phyloP scores from a whole-genome alignment of 2,888 invertebrate species.

The Acanthococcus lagerstroemiae region DNA sequence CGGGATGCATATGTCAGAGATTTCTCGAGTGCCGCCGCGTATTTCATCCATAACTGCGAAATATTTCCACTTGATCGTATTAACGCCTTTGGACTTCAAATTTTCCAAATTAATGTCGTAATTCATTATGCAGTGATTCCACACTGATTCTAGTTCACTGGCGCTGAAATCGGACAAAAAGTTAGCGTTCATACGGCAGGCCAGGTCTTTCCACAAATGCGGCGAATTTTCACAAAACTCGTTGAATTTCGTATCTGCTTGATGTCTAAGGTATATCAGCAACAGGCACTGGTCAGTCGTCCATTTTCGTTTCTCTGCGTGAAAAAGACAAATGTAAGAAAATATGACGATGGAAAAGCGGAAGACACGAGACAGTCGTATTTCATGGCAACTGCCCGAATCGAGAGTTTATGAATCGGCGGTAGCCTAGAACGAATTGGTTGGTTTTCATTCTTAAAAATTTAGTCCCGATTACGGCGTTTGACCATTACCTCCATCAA shows the following conservation, averaged over 20 bases:
- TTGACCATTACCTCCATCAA: neutral
- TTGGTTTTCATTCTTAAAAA: no score
- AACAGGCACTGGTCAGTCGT: constrained; percentile 32
- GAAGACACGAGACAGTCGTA: no score
- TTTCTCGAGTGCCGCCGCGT: constrained; percentile 32
- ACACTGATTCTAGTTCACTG: constrained; percentile 31
- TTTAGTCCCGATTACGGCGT: neutral
- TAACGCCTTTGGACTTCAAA: constrained; percentile 31
- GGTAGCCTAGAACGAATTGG: no score
- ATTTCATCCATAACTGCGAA: constrained; percentile 34
- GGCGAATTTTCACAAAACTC: constrained; percentile 10
- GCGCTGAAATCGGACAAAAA: constrained; percentile 32
- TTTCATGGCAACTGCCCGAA: no score
- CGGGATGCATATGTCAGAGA: constrained; percentile 29
- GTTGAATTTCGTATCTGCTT: constrained; percentile 23
- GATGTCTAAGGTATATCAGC: constrained; percentile 25
- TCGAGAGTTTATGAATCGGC: no score
- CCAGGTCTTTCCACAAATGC: constrained; percentile 30
- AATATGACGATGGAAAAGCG: no score
- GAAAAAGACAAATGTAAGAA: no score
- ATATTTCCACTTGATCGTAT: constrained; percentile 33
- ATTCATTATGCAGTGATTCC: constrained; percentile 32
- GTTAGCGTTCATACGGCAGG: constrained; percentile 31
- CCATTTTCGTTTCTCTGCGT: constrained; percentile 33
- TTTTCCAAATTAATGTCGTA: constrained; percentile 33